Evolutionary conservation across 2,888 invertebrate genomes (phyloP).

Genomic region (Eulithis prunata): DNA sequence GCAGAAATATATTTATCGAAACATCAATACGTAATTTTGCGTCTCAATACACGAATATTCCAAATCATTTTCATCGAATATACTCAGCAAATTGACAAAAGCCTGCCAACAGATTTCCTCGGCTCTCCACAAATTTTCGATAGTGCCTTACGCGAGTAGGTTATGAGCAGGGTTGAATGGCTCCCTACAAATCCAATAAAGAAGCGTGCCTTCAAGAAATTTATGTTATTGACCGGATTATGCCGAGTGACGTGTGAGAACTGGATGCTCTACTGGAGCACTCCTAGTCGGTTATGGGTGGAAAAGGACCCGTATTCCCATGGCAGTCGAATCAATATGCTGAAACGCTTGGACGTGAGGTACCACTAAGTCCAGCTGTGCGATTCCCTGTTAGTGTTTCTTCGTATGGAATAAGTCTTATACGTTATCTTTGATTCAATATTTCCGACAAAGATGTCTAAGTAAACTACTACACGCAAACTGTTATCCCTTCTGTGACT

Average conservation of each 20-base stretch:
- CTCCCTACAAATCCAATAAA: slow-evolving; percentile 79
- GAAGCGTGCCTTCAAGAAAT: slow-evolving; percentile 75
- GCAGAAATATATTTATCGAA: background rate
- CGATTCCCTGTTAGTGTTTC: background rate
- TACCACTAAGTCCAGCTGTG: background rate
- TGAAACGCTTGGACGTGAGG: background rate
- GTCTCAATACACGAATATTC: slow-evolving; percentile 8
- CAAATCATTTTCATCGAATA: slow-evolving; percentile 26
- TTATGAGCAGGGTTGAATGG: slow-evolving; percentile 68
- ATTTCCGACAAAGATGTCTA: background rate
- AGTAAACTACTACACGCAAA: slow-evolving; percentile 5
- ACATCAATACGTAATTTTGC: background rate
- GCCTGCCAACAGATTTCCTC: slow-evolving; percentile 56
- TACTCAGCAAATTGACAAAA: slow-evolving; percentile 42
- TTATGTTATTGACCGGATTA: slow-evolving; percentile 82
- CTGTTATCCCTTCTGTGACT: slow-evolving; percentile 33
- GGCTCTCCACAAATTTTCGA: slow-evolving; percentile 59
- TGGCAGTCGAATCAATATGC: slow-evolving; percentile 4
- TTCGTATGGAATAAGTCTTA: background rate
- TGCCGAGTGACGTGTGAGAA: slow-evolving; percentile 74
- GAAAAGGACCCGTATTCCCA: slow-evolving; percentile 10
- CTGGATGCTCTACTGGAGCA: slow-evolving; percentile 5
- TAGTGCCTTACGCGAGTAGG: slow-evolving; percentile 63
- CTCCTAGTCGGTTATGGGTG: background rate
- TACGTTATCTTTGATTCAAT: background rate